Conservation (phyloP, 2,888 invertebrate genomes). For the Sisyra nigra region DNA sequence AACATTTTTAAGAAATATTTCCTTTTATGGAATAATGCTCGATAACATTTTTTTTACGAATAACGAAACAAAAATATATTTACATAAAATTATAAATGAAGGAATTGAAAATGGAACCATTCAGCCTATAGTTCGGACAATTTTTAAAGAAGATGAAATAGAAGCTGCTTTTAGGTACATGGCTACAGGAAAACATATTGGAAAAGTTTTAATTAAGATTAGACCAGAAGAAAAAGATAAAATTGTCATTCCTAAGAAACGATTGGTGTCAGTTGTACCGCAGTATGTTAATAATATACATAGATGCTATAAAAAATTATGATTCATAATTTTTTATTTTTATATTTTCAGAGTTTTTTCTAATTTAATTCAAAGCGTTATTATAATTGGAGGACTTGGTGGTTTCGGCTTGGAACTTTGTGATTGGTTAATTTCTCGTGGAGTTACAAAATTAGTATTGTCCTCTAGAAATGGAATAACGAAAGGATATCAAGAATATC, state of each 20-base stretch:
- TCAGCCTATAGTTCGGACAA: conserved; percentile 45
- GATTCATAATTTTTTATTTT: not conserved
- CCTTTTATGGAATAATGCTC: conserved; percentile 63
- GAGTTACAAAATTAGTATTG: conserved; percentile 60
- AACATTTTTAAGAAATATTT: conserved; percentile 49
- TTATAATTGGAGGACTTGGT: conserved; percentile 69
- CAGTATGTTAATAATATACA: too few species aligned
- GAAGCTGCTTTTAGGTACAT: conserved; percentile 55
- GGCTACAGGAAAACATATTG: conserved; percentile 61
- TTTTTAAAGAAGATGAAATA: conserved; percentile 46
- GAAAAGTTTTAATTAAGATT: conserved; percentile 38
- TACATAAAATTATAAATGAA: conserved; percentile 35
- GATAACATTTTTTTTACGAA: conserved; percentile 29
- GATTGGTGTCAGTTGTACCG: conserved; percentile 26
- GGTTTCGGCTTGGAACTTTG: conserved; percentile 83
- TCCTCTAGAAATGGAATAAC: conserved; percentile 65
- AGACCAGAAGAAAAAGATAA: conserved; percentile 21
- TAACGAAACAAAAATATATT: conserved; percentile 19
- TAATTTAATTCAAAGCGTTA: conserved; percentile 32
- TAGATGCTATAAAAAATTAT: not conserved
- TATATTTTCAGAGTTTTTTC: conserved; percentile 31
- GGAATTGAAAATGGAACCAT: conserved; percentile 49
- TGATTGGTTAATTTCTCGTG: conserved; percentile 72
- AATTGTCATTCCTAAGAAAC: conserved; percentile 19
- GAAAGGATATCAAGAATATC: conserved; percentile 67